Evolutionary conservation across 2,797 vertebrate genomes (phyloP), one percentile per base, ranked within the genome.

Genomic region (Micrastur ruficollis): DNA sequence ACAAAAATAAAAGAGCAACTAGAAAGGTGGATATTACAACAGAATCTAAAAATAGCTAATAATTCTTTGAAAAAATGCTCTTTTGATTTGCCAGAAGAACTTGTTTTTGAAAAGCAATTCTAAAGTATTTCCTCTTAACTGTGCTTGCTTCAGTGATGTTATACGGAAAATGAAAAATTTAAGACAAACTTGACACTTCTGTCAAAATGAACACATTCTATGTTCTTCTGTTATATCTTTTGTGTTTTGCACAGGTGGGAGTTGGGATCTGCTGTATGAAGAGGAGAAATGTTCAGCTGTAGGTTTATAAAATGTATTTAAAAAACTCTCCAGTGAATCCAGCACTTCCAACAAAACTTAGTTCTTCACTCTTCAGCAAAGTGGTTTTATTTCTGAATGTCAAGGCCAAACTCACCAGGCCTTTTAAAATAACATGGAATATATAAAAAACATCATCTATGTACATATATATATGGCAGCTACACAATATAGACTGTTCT

Each of bases 151-250:
- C 50, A 65, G 67, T 76, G 70, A 38, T 8, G 8, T 62, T 90
- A 80, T 42, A 79, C 62, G 89, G 90, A 84, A 79, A 96, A 82
- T 20, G 56, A 90, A 93, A 92, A 81, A 55, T 1, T 58, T 9
- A 56, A 81, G 94, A 80, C 79, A 70, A 95, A 94, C 36, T 66
- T 95, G 93, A 81, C 82, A 92, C 71, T 96, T 95, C 73, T 95
- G 95, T 92, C 90, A 95, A 62, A 96, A 95, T 70, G 26, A 95
- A 38, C 80, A 90, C 71, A 44, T 31, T 59, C 53, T 38, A 3
- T 52, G 38, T 40, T 95, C 66, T 26, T 89, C 42, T 76, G 40
- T 66, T 84, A 31, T 2, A n/a, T 21, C 81, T 73, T 87, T 40
- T 93, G 70, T 94, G 59, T 42, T 40, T 89, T 42, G 61, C 22